Evolutionary conservation across 2,797 vertebrate species (phyloP).

Genomic region (Melanotaenia pygmaea): DNA sequence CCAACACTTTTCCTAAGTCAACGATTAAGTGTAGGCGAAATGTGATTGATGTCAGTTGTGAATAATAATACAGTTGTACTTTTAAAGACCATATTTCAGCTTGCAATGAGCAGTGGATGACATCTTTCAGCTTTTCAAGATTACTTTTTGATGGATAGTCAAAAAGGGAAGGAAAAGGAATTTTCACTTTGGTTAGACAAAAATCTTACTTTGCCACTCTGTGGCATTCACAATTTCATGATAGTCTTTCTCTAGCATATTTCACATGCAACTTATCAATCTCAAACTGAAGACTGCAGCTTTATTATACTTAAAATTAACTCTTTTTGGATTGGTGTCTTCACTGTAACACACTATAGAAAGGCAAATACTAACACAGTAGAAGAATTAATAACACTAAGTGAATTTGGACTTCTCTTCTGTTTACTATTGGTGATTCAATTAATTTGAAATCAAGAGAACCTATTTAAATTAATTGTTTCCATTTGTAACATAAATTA

Average conservation of each 20-base stretch:
- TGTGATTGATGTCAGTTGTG: conserved; percentile 47
- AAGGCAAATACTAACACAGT: too few relatives aligned
- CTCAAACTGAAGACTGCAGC: not conserved
- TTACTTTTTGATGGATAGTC: conserved; percentile 62
- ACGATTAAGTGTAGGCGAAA: conserved; percentile 53
- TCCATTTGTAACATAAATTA: too few relatives aligned
- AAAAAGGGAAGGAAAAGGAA: not conserved
- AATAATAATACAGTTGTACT: conserved; percentile 62
- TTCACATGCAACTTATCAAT: conserved; percentile 18
- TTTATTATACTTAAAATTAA: too few relatives aligned
- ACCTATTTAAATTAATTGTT: too few relatives aligned
- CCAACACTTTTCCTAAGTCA: conserved; percentile 42
- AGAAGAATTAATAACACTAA: too few relatives aligned
- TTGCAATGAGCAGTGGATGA: conserved; percentile 33
- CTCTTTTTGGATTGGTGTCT: too few relatives aligned
- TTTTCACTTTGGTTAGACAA: conserved; percentile 35
- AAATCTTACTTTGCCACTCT: conserved; percentile 16
- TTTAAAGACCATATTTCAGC: conserved; percentile 55
- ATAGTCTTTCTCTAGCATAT: conserved; percentile 18
- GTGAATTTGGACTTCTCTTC: too few relatives aligned
- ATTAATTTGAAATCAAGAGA: too few relatives aligned
- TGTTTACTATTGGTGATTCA: too few relatives aligned
- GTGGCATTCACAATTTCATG: conserved; percentile 24
- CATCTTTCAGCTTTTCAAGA: conserved; percentile 52
- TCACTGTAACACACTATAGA: too few relatives aligned